Evolutionary conservation across 2,888 invertebrate genomes (phyloP).

Genomic region (Tyria jacobaeae): DNA sequence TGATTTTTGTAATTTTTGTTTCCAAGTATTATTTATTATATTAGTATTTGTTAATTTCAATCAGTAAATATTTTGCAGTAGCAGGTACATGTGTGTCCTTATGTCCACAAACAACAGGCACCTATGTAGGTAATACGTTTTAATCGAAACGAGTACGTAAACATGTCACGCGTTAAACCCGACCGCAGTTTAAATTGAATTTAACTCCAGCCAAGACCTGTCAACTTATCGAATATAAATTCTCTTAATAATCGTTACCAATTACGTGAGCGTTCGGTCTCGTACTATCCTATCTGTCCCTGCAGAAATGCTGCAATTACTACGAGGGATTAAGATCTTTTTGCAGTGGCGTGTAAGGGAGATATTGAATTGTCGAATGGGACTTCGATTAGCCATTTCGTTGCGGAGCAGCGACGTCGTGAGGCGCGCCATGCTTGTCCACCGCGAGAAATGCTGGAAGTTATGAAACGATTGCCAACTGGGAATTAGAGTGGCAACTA

Average conservation of each 20-base stretch:
- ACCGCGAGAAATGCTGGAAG: constrained; percentile 66
- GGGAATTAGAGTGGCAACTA: constrained; percentile 38
- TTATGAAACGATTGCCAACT: constrained; percentile 75
- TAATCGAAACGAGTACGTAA: constrained; percentile 64
- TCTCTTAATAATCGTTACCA: constrained; percentile 81
- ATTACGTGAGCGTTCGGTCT: constrained; percentile 80
- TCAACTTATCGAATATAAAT: constrained; percentile 82
- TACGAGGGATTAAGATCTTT: constrained; percentile 75
- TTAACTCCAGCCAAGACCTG: constrained; percentile 72
- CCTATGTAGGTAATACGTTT: constrained; percentile 48
- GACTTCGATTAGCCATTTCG: constrained; percentile 66
- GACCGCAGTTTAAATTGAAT: constrained; percentile 69
- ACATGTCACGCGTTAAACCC: constrained; percentile 69
- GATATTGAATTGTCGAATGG: constrained; percentile 70
- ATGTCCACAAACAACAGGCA: constrained; percentile 32
- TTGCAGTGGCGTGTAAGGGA: constrained; percentile 69
- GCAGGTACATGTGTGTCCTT: constrained; percentile 21
- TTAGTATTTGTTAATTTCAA: neutral
- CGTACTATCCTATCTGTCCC: constrained; percentile 67
- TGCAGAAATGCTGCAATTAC: constrained; percentile 64
- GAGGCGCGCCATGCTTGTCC: constrained; percentile 65
- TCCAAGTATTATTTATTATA: too few relatives aligned
- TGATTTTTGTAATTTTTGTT: too few relatives aligned
- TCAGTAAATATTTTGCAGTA: constrained; percentile 33
- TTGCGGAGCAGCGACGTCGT: constrained; percentile 47